These are phyloP conservation scores for Antechinus stuartii DNA, from an alignment of 2,113 vertebrate species.

Conservation along the genomic window DNA sequence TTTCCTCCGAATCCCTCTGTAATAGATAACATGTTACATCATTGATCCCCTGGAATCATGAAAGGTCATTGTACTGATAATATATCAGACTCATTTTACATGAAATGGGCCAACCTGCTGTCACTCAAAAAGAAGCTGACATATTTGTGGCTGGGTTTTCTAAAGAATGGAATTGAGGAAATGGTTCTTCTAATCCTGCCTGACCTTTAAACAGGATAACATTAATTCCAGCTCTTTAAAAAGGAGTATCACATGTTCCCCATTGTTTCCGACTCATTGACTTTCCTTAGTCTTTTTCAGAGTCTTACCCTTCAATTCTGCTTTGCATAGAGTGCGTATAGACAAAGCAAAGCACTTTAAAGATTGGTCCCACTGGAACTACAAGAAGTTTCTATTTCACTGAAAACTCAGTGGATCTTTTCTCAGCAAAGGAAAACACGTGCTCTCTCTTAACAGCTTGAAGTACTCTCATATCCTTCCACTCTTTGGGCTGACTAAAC, in stretches of 20 bases:
- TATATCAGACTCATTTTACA: not conserved
- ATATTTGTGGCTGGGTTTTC: not conserved
- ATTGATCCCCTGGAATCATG: not conserved
- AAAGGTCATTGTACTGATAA: not conserved
- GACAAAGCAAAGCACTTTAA: slow-evolving; percentile 68
- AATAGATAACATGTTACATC: not conserved
- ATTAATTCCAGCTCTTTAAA: slow-evolving; percentile 16
- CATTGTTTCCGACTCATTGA: slow-evolving; percentile 69
- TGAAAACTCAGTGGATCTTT: slow-evolving; percentile 73
- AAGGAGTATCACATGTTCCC: slow-evolving; percentile 17
- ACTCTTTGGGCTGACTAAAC: not conserved
- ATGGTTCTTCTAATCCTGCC: slow-evolving; percentile 58
- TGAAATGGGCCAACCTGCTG: not conserved
- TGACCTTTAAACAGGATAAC: slow-evolving; percentile 30
- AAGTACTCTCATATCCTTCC: slow-evolving; percentile 68
- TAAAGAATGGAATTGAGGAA: slow-evolving; percentile 53
- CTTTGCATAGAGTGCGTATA: slow-evolving; percentile 61
- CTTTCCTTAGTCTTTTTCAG: slow-evolving; percentile 48
- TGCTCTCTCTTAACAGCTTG: slow-evolving; percentile 74
- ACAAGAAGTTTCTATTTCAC: slow-evolving; percentile 66
- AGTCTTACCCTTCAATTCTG: slow-evolving; percentile 56
- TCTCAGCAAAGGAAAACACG: slow-evolving; percentile 61
- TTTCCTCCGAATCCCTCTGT: not conserved
- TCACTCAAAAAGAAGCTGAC: not conserved
- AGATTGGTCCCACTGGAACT: slow-evolving; percentile 56